Evolutionary conservation across 2,113 vertebrate species (phyloP).

Genomic region (Phaetusa simplex): DNA sequence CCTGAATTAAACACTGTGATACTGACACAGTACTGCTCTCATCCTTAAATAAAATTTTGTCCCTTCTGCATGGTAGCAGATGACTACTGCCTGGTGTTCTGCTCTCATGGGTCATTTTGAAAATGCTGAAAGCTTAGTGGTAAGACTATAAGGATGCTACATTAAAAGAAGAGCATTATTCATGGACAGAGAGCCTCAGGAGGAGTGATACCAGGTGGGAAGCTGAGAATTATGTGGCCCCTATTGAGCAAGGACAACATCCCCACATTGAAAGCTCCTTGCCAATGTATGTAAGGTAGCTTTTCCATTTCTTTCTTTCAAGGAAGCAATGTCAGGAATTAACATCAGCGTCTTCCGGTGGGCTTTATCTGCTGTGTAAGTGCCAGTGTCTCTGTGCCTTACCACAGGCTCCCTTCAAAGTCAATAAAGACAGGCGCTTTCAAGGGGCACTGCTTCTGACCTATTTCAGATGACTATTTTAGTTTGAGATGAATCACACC

Average conservation of each 20-base stretch:
- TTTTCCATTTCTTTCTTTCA: background rate
- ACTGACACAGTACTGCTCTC: background rate
- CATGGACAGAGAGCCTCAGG: background rate
- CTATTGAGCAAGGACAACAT: background rate
- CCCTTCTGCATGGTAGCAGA: background rate
- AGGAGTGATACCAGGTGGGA: background rate
- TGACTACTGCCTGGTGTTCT: background rate
- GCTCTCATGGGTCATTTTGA: background rate
- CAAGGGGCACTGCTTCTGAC: conserved; percentile 45
- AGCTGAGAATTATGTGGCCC: background rate
- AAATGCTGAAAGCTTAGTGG: background rate
- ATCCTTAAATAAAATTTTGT: background rate
- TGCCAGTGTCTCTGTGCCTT: background rate
- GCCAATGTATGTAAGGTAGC: background rate
- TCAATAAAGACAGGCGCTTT: background rate
- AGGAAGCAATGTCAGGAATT: background rate
- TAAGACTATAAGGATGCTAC: background rate
- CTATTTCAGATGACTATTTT: conserved; percentile 59
- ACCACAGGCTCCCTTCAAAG: background rate
- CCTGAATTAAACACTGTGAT: background rate
- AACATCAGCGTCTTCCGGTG: background rate
- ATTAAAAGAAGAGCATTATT: background rate
- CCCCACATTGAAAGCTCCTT: background rate
- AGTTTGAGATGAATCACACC: conserved; percentile 48
- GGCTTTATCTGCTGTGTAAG: background rate